Base-by-base conservation (phyloP, 2,888 invertebrate species). In the Tetramorium bicarinatum region DNA sequence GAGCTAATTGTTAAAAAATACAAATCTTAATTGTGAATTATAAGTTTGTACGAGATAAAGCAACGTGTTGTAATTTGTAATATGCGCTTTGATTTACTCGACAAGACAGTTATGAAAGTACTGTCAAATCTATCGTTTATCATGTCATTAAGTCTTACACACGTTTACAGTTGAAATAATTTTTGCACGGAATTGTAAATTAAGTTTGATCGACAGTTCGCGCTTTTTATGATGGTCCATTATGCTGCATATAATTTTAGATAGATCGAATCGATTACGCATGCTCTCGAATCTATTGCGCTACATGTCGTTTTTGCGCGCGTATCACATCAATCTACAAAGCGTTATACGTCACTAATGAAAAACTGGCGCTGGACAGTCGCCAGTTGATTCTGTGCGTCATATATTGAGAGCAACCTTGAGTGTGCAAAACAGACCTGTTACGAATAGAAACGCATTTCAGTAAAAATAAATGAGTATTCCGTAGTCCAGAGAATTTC, bases 281-380 rank as follows among this genome's bases (percentile, higher is more conserved):
- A 61, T 47, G 52, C 61, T 79, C 64, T 64, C 64, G 71, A 72
- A 83, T 76, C 49, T 75, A 82, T 86, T 79, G 87, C 66, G 49
- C 44, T 52, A 64, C 18, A 25, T 49, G 38, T 77, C 69, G 77
- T 69, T 77, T 77, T 77, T 77, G 54, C 41, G 6, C 29, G 41
- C 41, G 6, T 72, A 38, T 71, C 59, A 59, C 34, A 47, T 59
- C 72, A 59, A 61, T 72, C 59, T 72, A n/a, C 8, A 34, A 76
- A 61, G 29, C 34, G 34, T 79, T 72, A 79, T 21, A 72, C 72
- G 18, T 59, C 56, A 3, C 44, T 59, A 34, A 47, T 34, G 47
- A 71, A 79, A 71, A 79, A 79, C 79, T 72, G 72, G 47, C 34
- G 71, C 29, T n/a, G 18, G 25, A 77, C 18, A 77, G 49, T 54